phyloP scores from a whole-genome alignment of 2,888 invertebrate species.

The Dendrolimus pini region DNA sequence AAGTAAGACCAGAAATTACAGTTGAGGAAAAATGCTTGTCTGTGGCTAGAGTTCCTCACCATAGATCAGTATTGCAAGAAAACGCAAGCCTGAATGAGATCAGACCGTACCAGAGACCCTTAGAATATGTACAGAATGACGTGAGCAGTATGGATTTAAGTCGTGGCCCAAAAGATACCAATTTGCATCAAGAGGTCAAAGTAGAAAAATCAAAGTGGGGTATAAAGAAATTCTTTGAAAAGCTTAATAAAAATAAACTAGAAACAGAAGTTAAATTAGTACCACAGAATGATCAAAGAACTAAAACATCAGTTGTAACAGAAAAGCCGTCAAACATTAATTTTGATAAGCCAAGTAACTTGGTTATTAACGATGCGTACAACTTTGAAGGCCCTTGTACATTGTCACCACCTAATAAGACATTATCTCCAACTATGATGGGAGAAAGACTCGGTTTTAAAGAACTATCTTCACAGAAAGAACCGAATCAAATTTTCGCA shows the following conservation, averaged over 20 bases:
- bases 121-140: slow-evolving; percentile 85
- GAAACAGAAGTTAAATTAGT: slow-evolving; percentile 78
- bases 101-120: slow-evolving; percentile 54
- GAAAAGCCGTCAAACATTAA: slow-evolving; percentile 39
- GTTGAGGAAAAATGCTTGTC: slow-evolving; percentile 50
- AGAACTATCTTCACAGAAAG: slow-evolving; percentile 47
- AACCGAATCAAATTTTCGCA: slow-evolving; percentile 58
- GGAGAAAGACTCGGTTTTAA: slow-evolving; percentile 62
- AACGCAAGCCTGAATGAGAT: slow-evolving; percentile 51
- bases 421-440: slow-evolving; percentile 64
- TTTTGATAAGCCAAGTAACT: slow-evolving; percentile 47
- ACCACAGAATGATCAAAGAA: slow-evolving; percentile 36
- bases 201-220: slow-evolving; percentile 61
- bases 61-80: slow-evolving; percentile 30
- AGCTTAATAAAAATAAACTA: slow-evolving; percentile 43
- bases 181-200: slow-evolving; percentile 53
- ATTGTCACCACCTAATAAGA: slow-evolving; percentile 65
- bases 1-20: slow-evolving; percentile 25
- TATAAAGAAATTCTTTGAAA: slow-evolving; percentile 59
- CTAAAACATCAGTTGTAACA: slow-evolving; percentile 41
- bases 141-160: slow-evolving; percentile 67
- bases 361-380: slow-evolving; percentile 40
- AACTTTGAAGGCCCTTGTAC: slow-evolving; percentile 54
- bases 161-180: slow-evolving; percentile 57
- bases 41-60: slow-evolving; percentile 40